phyloP scores from a whole-genome alignment of 2,888 invertebrate genomes.

The Synanthedon myopaeformis region DNA sequence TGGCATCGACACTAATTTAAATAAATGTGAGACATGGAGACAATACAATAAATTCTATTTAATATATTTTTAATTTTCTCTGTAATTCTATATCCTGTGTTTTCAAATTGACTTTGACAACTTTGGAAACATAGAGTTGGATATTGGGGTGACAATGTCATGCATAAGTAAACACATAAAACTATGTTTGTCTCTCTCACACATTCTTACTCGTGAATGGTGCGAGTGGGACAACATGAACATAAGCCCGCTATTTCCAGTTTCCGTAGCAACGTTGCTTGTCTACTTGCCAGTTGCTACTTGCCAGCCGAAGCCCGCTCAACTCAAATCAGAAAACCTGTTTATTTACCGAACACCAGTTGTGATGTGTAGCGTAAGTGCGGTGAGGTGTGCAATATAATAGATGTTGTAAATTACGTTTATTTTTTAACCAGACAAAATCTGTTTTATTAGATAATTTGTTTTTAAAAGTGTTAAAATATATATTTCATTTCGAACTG shows the following conservation, averaged over 20 bases:
- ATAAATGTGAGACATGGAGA: not conserved
- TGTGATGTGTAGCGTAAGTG: slow-evolving; percentile 18
- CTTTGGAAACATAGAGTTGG: no score
- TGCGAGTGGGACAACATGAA: not conserved
- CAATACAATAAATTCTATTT: no score
- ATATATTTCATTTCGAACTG: no score
- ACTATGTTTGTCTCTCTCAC: not conserved
- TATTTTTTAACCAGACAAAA: not conserved
- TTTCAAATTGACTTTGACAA: no score
- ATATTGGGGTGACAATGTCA: no score
- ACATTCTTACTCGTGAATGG: not conserved
- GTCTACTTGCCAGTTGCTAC: not conserved
- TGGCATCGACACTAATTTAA: not conserved
- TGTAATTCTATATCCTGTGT: no score
- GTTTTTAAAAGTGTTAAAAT: no score
- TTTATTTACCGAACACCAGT: slow-evolving; percentile 55
- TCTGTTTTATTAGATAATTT: not conserved
- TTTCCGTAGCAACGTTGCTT: not conserved
- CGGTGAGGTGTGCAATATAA: slow-evolving; percentile 11
- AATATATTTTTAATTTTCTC: no score
- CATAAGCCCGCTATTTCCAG: not conserved
- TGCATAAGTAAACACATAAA: no score
- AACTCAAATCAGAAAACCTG: slow-evolving; percentile 52
- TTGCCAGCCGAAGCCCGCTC: slow-evolving; percentile 5
- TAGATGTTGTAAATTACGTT: slow-evolving; percentile 16